Evolutionary conservation across 1,140 invertebrate genomes (phyloP), one percentile per base, ranked within the genome.

Genomic region (Solen grandis): DNA sequence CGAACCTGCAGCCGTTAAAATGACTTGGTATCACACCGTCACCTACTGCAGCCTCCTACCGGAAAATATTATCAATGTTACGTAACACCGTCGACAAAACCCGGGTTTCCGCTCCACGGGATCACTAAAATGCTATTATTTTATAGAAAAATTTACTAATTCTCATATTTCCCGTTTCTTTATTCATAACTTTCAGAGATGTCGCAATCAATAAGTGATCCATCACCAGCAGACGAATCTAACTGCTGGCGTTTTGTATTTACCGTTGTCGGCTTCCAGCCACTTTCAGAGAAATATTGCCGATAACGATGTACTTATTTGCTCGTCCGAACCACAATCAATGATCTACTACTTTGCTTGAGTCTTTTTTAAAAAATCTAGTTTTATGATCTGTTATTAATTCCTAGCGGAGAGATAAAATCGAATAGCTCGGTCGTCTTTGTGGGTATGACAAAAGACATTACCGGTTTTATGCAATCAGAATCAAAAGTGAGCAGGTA

Each of bases 351-450:
- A 55, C 5, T n/a, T n/a, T 27, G 54, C 54, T 55, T 55, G 19
- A 55, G 27, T 55, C 27, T 27, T 35, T 31, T 52, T 50, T 70
- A 36, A 27, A 57, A 70, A 70, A 70, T 70, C 68, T 31, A 70
- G 68, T 70, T 55, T 57, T 57, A 70, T 29, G 50, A 57, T 57
- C 68, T 55, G 55, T 70, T 70, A 55, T 70, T 70, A 57, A 70
- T 70, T 55, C 68, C 68, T 55, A 50, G 16, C 22, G 68, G 68
- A 36, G 50, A 50, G 46, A 55, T 70, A 55, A 70, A 70, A 55
- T 70, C 68, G 57, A 36, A 70, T 70, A 55, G 50, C 68, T 29
- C 57, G 68, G 68, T 22, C 38, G 19, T 70, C 68, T 70, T 55
- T 70, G 68, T 70, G 68, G 68, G 55, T 31, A 54, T n/a, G 14